These are phyloP conservation scores for Tethea ocularis DNA, from an alignment of 2,888 invertebrate species.

Conservation along the genomic window DNA sequence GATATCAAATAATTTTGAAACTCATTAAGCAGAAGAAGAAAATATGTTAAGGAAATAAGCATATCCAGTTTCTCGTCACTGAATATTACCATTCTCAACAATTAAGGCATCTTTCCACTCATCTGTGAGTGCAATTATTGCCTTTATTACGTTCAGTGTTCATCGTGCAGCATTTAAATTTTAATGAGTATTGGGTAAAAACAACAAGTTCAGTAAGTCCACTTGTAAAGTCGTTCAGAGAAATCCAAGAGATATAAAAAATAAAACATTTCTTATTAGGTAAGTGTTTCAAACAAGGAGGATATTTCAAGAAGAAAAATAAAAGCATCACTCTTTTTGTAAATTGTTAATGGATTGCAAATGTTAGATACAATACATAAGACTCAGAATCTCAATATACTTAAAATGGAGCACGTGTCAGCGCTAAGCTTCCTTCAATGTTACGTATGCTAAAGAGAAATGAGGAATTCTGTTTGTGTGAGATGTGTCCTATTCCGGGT, in stretches of 20 bases:
- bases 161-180: background rate
- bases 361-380: background rate
- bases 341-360: background rate
- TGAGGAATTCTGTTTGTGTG: conserved; percentile 39
- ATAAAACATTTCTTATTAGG: conserved; percentile 11
- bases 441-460: conserved; percentile 22
- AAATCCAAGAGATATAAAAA: conserved; percentile 11
- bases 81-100: background rate
- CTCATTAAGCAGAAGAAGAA: background rate
- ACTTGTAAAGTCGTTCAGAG: no score
- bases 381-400: background rate
- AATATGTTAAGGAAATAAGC: background rate
- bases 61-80: background rate
- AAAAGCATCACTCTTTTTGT: background rate
- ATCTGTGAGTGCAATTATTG: background rate
- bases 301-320: no score
- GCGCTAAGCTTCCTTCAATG: background rate
- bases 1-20: background rate
- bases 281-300: background rate
- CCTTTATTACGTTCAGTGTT: background rate
- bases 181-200: background rate
- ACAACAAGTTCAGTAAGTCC: background rate
- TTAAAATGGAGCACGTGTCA: background rate
- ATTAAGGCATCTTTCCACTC: background rate
- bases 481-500: conserved; percentile 15